Evolutionary conservation across 1,140 invertebrate species (phyloP).

Genomic region (Panagrolaimus sp.): DNA sequence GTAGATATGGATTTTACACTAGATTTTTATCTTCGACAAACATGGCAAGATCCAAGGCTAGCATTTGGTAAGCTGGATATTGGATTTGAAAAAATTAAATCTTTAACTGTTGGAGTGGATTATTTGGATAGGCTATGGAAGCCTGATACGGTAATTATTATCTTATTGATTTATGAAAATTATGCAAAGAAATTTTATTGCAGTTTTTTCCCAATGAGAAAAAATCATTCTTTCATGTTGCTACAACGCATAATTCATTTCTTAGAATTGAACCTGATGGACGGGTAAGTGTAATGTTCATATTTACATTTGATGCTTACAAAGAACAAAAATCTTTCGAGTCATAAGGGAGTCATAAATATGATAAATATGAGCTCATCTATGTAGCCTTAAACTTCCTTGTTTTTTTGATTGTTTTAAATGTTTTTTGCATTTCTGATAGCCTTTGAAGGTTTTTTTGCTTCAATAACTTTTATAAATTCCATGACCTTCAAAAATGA

Average conservation of each 20-base stretch:
- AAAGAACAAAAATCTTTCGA: slow-evolving; percentile 20
- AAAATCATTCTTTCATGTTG: slow-evolving; percentile 94
- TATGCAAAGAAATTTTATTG: neutral
- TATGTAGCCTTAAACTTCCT: too few species aligned
- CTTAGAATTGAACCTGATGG: slow-evolving; percentile 62
- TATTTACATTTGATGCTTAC: too few species aligned
- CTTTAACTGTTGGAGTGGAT: slow-evolving; percentile 70
- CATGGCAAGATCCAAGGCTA: slow-evolving; percentile 88
- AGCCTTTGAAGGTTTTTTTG: too few species aligned
- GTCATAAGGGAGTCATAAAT: too few species aligned
- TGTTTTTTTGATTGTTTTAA: too few species aligned
- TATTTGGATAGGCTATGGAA: slow-evolving; percentile 96
- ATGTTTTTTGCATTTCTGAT: too few species aligned
- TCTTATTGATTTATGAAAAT: slow-evolving; percentile 13
- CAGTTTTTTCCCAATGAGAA: slow-evolving; percentile 90
- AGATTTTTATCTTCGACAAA: slow-evolving; percentile 92
- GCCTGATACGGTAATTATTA: slow-evolving; percentile 71
- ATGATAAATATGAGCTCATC: too few species aligned
- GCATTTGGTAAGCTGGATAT: slow-evolving; percentile 74
- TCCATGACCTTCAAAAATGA: too few species aligned
- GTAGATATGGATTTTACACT: slow-evolving; percentile 75
- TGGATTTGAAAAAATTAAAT: slow-evolving; percentile 70
- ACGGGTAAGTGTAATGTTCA: slow-evolving; percentile 27
- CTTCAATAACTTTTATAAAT: too few species aligned
- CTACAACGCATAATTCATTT: slow-evolving; percentile 74